Percentiles rank a stretch among this genome's conserved stretches.
Evolutionary conservation across 2,888 invertebrate species (phyloP).

Genomic region (Andrena bicolor): DNA sequence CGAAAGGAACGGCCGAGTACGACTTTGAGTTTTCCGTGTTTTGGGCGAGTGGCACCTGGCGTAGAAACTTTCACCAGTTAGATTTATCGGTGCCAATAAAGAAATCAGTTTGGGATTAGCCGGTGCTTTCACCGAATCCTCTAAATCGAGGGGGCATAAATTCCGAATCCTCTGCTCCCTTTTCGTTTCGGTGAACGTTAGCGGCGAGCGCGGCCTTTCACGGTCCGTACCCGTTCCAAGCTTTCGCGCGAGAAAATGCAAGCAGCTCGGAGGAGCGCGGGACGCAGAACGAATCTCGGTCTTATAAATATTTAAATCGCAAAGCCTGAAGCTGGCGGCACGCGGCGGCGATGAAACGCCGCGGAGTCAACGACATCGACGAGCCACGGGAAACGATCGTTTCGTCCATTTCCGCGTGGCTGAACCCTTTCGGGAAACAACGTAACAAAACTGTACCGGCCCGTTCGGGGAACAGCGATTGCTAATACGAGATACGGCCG

Average conservation of each 20-base stretch:
- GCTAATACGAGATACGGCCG: neutral
- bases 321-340: neutral
- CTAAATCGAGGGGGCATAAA: neutral
- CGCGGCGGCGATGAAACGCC: constrained; percentile 7
- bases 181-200: neutral
- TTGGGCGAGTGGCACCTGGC: constrained; percentile 3
- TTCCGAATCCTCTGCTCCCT: neutral
- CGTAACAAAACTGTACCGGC: constrained; percentile 1
- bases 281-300: neutral
- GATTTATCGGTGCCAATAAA: constrained; percentile 12
- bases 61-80: constrained; percentile 24
- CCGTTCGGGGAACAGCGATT: neutral
- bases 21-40: neutral
- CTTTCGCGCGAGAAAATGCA: constrained; percentile 21
- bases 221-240: neutral
- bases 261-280: neutral
- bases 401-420: constrained; percentile 3
- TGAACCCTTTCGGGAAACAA: neutral
- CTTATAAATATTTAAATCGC: constrained; percentile 57
- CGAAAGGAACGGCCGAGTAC: neutral
- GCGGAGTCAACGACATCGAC: constrained; percentile 42
- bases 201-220: neutral
- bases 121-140: constrained; percentile 29
- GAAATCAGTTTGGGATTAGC: neutral
- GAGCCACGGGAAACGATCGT: constrained; percentile 7